phyloP scores from a whole-genome alignment of 2,888 invertebrate genomes.

The Osmoderma eremita region DNA sequence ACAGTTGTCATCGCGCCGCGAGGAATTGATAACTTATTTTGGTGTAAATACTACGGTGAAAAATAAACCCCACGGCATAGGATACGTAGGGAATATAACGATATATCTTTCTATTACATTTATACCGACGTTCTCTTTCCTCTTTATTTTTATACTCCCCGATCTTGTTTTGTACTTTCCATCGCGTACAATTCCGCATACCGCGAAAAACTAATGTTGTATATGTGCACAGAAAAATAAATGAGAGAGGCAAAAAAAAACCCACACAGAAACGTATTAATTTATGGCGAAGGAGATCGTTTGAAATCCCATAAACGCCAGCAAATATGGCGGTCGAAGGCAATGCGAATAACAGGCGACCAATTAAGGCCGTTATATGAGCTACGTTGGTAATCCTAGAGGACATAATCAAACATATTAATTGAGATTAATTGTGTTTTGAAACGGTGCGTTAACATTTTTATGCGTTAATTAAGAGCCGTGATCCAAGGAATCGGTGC shows the following conservation, averaged over 20 bases:
- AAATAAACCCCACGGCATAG: slow-evolving; percentile 24
- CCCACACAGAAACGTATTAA: slow-evolving; percentile 33
- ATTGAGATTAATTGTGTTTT: slow-evolving; percentile 49
- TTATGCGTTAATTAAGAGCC: slow-evolving; percentile 37
- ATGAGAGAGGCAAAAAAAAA: slow-evolving; percentile 20
- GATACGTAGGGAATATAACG: neutral
- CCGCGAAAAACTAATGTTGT: neutral
- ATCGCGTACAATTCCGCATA: slow-evolving; percentile 25
- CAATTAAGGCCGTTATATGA: slow-evolving; percentile 49
- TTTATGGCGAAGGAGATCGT: slow-evolving; percentile 38
- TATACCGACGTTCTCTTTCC: neutral
- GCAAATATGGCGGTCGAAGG: slow-evolving; percentile 40
- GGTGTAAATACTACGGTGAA: slow-evolving; percentile 49
- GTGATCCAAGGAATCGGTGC: slow-evolving; percentile 16
- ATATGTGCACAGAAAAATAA: neutral
- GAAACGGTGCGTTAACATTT: slow-evolving; percentile 40
- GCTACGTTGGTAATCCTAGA: slow-evolving; percentile 45
- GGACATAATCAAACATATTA: slow-evolving; percentile 49
- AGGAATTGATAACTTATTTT: slow-evolving; percentile 61
- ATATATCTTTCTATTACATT: slow-evolving; percentile 19
- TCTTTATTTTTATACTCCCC: neutral
- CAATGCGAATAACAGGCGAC: slow-evolving; percentile 48
- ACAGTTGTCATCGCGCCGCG: slow-evolving; percentile 57
- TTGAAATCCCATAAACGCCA: slow-evolving; percentile 41
- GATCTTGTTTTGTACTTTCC: slow-evolving; percentile 8